Percentiles rank a stretch among this genome's conserved stretches.
Evolutionary conservation across 1,140 invertebrate species (phyloP).

Genomic region (Drosophila triauraria): DNA sequence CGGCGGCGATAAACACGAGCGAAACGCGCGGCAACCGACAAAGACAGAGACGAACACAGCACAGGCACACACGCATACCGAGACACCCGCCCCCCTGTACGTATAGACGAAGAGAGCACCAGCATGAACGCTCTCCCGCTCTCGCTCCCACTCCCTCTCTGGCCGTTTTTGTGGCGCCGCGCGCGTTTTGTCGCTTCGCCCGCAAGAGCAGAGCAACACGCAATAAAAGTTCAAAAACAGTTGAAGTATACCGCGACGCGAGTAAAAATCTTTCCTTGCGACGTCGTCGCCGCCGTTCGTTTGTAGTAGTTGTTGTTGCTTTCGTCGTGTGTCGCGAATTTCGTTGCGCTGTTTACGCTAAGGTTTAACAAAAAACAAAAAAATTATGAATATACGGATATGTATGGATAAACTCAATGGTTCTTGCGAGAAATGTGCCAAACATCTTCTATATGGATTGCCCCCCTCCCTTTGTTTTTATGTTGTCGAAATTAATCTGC

Average conservation of each 20-base stretch:
- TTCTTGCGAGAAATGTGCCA: constrained; percentile 17
- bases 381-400: not conserved
- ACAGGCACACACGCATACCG: constrained; percentile 28
- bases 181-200: constrained; percentile 64
- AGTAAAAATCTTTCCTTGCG: constrained; percentile 82
- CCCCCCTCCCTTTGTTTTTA: constrained; percentile 15
- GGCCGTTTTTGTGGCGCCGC: constrained; percentile 63
- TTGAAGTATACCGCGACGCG: constrained; percentile 82
- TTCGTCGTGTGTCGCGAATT: constrained; percentile 67
- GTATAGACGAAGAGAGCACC: constrained; percentile 36
- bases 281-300: constrained; percentile 64
- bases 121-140: constrained; percentile 16
- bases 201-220: constrained; percentile 67
- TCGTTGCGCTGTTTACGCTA: constrained; percentile 21
- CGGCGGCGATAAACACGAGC: constrained; percentile 50
- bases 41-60: constrained; percentile 33
- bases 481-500: constrained; percentile 33
- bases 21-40: constrained; percentile 47
- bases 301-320: constrained; percentile 60
- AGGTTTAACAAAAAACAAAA: constrained; percentile 11
- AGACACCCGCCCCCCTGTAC: constrained; percentile 5
- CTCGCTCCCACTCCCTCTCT: constrained; percentile 33
- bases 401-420: not conserved
- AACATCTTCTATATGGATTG: not conserved
- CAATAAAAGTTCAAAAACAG: constrained; percentile 84